These are phyloP conservation scores for Myrmecobius fasciatus DNA, from an alignment of 2,113 vertebrate species.

Conservation along the genomic window DNA sequence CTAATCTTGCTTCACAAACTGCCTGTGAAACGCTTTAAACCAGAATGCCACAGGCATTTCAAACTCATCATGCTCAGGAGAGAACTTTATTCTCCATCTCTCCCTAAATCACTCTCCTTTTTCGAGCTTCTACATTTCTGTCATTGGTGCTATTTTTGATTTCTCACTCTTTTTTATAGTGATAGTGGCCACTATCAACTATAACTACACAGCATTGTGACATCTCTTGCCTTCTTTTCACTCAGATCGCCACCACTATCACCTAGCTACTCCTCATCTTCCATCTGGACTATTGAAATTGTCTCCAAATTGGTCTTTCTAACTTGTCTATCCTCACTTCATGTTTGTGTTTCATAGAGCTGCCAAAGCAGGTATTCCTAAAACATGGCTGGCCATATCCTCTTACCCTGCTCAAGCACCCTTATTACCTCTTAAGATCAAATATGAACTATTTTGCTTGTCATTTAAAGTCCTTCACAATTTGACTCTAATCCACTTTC, in stretches of 20 bases:
- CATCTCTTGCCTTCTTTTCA: background rate
- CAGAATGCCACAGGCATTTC: background rate
- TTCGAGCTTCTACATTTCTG: background rate
- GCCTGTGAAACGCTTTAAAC: background rate
- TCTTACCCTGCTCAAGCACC: background rate
- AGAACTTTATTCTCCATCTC: background rate
- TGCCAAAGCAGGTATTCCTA: background rate
- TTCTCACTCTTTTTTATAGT: background rate
- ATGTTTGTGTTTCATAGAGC: background rate
- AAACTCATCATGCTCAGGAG: background rate
- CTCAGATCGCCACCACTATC: background rate
- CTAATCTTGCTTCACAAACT: background rate
- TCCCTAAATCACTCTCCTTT: background rate
- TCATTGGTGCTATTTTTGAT: background rate
- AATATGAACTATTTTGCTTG: background rate
- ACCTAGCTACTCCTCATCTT: background rate
- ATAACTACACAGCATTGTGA: background rate
- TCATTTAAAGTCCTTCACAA: background rate
- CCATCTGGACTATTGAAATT: background rate
- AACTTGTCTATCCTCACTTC: background rate
- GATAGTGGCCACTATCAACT: background rate
- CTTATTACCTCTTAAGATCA: background rate
- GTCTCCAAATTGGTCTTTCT: background rate
- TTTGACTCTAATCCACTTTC: background rate
- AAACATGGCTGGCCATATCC: background rate